Base-by-base conservation (phyloP, 1,140 invertebrate genomes). In the Hermetia illucens region DNA sequence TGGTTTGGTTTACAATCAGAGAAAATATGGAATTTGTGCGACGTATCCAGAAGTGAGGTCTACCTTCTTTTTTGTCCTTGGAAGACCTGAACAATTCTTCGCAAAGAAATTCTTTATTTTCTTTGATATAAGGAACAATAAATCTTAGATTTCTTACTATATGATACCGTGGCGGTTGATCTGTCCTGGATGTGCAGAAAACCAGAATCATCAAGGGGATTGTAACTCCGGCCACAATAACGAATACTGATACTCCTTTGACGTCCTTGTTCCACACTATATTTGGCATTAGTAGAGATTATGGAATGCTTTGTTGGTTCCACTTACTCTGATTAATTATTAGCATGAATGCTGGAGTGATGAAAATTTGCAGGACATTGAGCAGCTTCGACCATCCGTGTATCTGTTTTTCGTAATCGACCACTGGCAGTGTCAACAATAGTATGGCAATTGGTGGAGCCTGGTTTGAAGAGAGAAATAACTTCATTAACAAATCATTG, bases 351-450 rank as follows among this genome's bases (percentile, higher is more conserved):
- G 13, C 12, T 13, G 46, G 46, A 19, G 41, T 20, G 6, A 20
- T 38, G 15, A 41, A 15, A 9, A 44, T 10, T 32, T 47, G 43
- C 3, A 47, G 3, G 12, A 35, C 39, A 19, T 44, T 44, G 10
- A 47, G 34, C 8, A 47, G 24, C 40, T 47, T 47, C 19, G 43
- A 45, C 46, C 46, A 47, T 18, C 46, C 46, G 39, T 47, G 32
- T 8, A 27, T 24, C 4, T 42, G 33, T 10, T 17, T 8, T 15
- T 42, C 41, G 34, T 36, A 44, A 21, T 45, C 36, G 1, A 42
- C 40, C 1, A 38, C 19, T 8, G 44, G 44, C 13, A 46, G n/a
- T n/a, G n/a, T n/a, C n/a, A n/a, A n/a, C n/a, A n/a, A n/a, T n/a
- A n/a, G n/a, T n/a, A n/a, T n/a, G n/a, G n/a, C n/a, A n/a, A n/a